Evolutionary conservation across 2,888 invertebrate species (phyloP), one percentile per base, ranked within the genome.

Genomic region (Drosophila anomalata): DNA sequence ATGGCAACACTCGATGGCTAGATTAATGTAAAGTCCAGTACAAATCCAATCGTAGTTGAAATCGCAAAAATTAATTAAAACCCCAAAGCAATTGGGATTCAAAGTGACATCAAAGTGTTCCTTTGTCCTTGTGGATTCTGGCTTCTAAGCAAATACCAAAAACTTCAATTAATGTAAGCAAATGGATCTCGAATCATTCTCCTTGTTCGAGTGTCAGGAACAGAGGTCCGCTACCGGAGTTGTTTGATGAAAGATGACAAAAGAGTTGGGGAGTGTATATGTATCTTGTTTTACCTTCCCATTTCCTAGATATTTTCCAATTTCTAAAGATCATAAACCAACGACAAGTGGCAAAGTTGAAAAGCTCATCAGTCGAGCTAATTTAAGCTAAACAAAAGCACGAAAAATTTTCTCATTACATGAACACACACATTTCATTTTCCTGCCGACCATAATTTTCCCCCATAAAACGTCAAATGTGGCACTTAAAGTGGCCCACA

Each of bases 401-500:
- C 63, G 65, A 72, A n/a, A 67, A 70, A 73, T 78, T 65, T 65
- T 79, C 79, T 83, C 78, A 82, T 82, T 83, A 82, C 73, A 59
- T 60, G 69, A 53, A 70, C 65, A 74, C 70, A 79, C 81, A 77
- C 82, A 80, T 80, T 76, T 83, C 83, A 79, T 73, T 72, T 76
- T 55, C 65, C 52, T 36, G 53, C 62, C 41, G 41, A 55, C 58
- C 68, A 69, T 69, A 77, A 73, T 73, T 75, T 74, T 75, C 22
- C 42, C 52, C 79, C 84, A 79, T 82, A 84, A 82, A 82, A 82
- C 70, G 79, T 82, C 81, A 82, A 82, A 82, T 84, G 84, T 81
- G 76, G 73, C 81, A 84, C 84, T 82, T 81, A 84, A 82, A 84
- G 81, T 70, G 81, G 79, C 78, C 84, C 81, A 84, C 84, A 79